These are phyloP conservation scores for Homalodisca vitripennis DNA, from an alignment of 1,140 invertebrate genomes.

Conservation along the genomic window DNA sequence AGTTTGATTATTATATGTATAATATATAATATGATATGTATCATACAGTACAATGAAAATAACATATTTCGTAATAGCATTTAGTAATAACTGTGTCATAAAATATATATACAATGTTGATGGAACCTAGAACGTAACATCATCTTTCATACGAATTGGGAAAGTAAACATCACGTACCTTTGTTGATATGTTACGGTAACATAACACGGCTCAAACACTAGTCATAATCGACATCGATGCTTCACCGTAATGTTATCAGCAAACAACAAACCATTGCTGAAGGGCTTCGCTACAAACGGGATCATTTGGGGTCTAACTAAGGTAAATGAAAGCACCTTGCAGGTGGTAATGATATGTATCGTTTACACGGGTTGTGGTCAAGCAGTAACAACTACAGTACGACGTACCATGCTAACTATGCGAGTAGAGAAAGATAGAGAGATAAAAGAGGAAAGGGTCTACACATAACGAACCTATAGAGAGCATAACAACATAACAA, in stretches of 20 bases:
- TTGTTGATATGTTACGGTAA: slow-evolving; percentile 16
- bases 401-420: slow-evolving; percentile 10
- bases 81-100: slow-evolving; percentile 29
- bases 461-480: background rate
- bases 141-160: slow-evolving; percentile 10
- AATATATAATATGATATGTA: slow-evolving; percentile 32
- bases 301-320: slow-evolving; percentile 10
- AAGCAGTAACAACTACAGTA: background rate
- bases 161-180: slow-evolving; percentile 11
- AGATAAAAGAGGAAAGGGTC: background rate
- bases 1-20: slow-evolving; percentile 30
- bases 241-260: background rate
- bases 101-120: slow-evolving; percentile 24
- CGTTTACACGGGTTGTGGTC: background rate
- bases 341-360: slow-evolving; percentile 9
- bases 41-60: slow-evolving; percentile 30
- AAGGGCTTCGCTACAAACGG: background rate
- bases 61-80: slow-evolving; percentile 29
- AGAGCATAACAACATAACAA: slow-evolving; percentile 17
- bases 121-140: slow-evolving; percentile 19
- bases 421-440: no score
- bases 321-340: slow-evolving; percentile 13
- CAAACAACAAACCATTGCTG: background rate
- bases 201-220: background rate
- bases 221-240: background rate